These are phyloP conservation scores for Intellagama lesueurii DNA, from an alignment of 2,797 vertebrate species.

Conservation along the genomic window DNA sequence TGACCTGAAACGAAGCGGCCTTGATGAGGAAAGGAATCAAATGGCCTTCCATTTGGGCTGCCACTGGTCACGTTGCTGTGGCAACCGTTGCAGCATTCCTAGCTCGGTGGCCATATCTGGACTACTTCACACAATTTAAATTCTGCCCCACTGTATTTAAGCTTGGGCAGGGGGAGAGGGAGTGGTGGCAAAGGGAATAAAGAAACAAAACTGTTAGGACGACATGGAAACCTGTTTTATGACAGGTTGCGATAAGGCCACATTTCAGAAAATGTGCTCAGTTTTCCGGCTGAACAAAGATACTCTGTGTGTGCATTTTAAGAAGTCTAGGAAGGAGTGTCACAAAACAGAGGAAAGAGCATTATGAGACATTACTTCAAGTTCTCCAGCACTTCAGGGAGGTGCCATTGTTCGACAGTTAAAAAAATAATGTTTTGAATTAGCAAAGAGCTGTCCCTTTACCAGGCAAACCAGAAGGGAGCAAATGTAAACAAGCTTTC, in stretches of 20 bases:
- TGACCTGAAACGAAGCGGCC: constrained; percentile 41
- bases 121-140: background rate
- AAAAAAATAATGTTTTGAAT: background rate
- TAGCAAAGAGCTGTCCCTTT: background rate
- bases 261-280: background rate
- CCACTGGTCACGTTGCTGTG: background rate
- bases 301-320: background rate
- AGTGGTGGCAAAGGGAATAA: background rate
- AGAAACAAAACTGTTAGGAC: background rate
- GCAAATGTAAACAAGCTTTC: no score
- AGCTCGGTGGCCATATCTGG: constrained; percentile 13
- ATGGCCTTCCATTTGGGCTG: constrained; percentile 17
- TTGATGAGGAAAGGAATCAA: constrained; percentile 13
- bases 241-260: background rate
- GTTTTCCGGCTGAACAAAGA: background rate
- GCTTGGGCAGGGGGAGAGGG: background rate
- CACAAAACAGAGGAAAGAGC: background rate
- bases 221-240: background rate
- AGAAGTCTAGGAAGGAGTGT: background rate
- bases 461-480: background rate
- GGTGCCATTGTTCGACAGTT: background rate
- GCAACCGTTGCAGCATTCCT: constrained; percentile 4
- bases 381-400: background rate
- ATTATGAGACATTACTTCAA: background rate
- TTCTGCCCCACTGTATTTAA: background rate